Evolutionary conservation across 1,140 invertebrate genomes (phyloP), one percentile per base, ranked within the genome.

Genomic region (Drosophila grimshawi): DNA sequence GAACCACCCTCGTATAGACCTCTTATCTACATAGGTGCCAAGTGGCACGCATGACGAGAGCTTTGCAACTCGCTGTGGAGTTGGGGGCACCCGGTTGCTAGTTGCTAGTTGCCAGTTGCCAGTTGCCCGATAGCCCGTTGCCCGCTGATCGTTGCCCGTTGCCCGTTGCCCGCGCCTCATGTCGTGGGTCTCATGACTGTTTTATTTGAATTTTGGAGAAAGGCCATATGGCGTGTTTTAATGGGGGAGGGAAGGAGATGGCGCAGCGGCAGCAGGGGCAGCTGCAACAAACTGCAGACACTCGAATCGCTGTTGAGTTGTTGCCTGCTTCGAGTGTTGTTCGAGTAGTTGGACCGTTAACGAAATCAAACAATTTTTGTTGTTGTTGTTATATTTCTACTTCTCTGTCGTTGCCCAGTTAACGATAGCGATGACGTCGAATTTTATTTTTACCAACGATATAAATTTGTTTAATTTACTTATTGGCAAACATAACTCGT

Each of bases 181-280:
- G 64, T 64, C 57, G 53, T 64, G 10, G 10, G 72, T 71, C 72
- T 68, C 76, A 72, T 88, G 83, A 88, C 83, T 88, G 55, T 86
- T 86, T 86, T 88, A 88, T 88, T 86, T 86, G 83, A 75, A 88
- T 71, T 86, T 76, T 78, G 83, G 76, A 82, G 85, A 86, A 86
- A 88, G 82, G 78, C 82, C 81, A 77, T 65, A 85, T 80, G 81
- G 68, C 30, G 48, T 61, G 2, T 59, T 56, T 70, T 67, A 66
- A 80, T 76, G 60, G 57, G 7, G 51, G 52, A 45, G 4, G n/a
- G n/a, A 6, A n/a, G n/a, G 27, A 10, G 43, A 2, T 45, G 10
- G 19, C 19, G 19, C 19, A 4, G 7, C 2, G 27, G 41, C 2
- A 10, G 55, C n/a, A 35, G 35, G 29, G n/a, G 78, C 75, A 55